Base-by-base conservation (phyloP, 2,797 vertebrate genomes). In the Euthynnus affinis region DNA sequence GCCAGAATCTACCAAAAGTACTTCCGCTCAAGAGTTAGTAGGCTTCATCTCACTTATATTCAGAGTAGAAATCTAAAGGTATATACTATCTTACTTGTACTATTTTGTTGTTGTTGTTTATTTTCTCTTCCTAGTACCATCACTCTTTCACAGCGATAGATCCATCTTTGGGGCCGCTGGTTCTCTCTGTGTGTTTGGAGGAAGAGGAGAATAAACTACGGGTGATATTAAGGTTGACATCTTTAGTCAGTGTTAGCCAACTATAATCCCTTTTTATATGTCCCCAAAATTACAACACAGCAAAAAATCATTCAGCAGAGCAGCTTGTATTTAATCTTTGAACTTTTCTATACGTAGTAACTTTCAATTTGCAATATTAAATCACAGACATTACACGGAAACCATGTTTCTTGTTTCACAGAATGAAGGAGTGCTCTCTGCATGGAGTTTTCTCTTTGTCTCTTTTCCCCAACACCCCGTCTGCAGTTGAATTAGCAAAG, bases 401-500 rank as follows among this genome's bases (percentile, higher is more conserved):
- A 23, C 14, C 15, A 15, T 73, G 18, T 78, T 72, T 88, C 32
- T 71, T 84, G 57, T 63, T 80, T 91, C 68, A 27, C 89, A 98
- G 97, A 92, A 96, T 95, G 93, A 97, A 96, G 81, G 95, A 96
- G 65, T 95, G 96, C 75, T 97, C 97, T 61, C 93, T 96, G 87
- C 95, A 97, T 81, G 96, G 96, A 67, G 87, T 96, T 71, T 96
- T 97, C 84, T 96, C 96, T 3, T 80, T 94, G 78, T 96, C 95
- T 29, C 95, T 96, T 82, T 96, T 98, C 85, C 93, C 92, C 52
- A 95, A 94, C 71, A 94, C 97, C 83, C 97, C 97, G 14, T 96
- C 95, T 73, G 94, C 96, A 65, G 95, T 96, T 40, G 96, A 98
- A 83, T 94, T 98, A 92, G 95, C 97, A 68, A 97, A 97, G 96